Base-by-base conservation (phyloP, 2,797 vertebrate genomes). In the Darevskia mixta region DNA sequence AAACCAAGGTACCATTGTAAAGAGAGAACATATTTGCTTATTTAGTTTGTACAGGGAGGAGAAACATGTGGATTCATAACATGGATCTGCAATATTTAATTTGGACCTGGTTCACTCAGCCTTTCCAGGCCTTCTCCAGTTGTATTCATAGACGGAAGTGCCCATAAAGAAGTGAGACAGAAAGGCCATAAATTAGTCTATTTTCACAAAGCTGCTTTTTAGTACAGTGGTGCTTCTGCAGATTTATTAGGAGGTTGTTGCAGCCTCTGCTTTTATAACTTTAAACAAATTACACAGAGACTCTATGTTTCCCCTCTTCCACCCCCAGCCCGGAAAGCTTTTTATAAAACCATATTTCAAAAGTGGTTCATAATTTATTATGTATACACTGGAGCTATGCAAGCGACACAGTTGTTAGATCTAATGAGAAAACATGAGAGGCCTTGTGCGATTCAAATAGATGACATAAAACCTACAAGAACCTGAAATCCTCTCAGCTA, bases 211-310 rank as follows among this genome's bases (percentile, higher is more conserved):
- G 32, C 72, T 61, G 61, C 61, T 67, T 88, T 92, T n/a, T 91
- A 93, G 92, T 95, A 94, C 79, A 64, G 85, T 83, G 73, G 45
- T 83, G 88, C 81, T 83, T n/a, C 23, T 82, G 41, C 29, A 94
- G 92, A 95, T 95, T 95, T 95, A 95, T 95, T 93, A 85, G 0
- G 9, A 92, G 93, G 86, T 90, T 92, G 88, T 64, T 9, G 84
- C 87, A 92, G 85, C 87, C 49, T 72, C 64, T 88, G 87, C 82
- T 95, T 94, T 95, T 90, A 89, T 91, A 95, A 87, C 90, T 84
- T 94, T 92, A 84, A 95, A 94, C 85, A 93, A 95, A 95, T 95
- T 93, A 69, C 85, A 92, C 90, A 90, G 91, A 93, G 95, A 93
- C 81, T 86, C 78, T 90, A 93, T 94, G 58, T 15, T 82, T 84